These are phyloP conservation scores for Hetaerina americana DNA, from an alignment of 1,140 invertebrate genomes.

Conservation along the genomic window DNA sequence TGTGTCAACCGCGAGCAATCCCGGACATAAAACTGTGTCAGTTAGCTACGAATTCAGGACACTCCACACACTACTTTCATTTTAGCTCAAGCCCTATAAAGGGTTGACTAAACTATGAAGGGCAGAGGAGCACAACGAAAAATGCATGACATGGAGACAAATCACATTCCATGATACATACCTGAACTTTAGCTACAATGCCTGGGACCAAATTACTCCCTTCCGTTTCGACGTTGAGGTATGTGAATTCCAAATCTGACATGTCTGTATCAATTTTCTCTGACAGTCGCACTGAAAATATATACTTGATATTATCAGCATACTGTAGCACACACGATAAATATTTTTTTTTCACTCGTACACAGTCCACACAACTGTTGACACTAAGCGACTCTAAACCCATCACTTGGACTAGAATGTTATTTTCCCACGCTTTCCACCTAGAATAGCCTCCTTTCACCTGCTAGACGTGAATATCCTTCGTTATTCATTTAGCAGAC, in stretches of 20 bases:
- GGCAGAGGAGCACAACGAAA: no score
- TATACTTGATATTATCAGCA: background rate
- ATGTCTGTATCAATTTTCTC: background rate
- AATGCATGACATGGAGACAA: no score
- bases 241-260: background rate
- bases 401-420: background rate
- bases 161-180: no score
- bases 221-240: background rate
- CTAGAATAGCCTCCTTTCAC: no score
- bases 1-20: background rate
- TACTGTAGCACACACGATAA: background rate
- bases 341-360: background rate
- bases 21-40: background rate
- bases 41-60: background rate
- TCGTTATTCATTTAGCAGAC: background rate
- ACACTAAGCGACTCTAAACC: background rate
- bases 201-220: background rate
- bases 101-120: background rate
- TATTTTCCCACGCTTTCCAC: no score
- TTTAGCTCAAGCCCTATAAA: background rate
- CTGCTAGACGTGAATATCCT: background rate
- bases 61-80: background rate
- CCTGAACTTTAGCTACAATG: background rate
- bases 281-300: background rate
- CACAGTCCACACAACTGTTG: background rate